Percentiles rank a stretch among this genome's conserved stretches.
phyloP scores from a whole-genome alignment of 2,113 vertebrate species.

The Tursiops truncatus region DNA sequence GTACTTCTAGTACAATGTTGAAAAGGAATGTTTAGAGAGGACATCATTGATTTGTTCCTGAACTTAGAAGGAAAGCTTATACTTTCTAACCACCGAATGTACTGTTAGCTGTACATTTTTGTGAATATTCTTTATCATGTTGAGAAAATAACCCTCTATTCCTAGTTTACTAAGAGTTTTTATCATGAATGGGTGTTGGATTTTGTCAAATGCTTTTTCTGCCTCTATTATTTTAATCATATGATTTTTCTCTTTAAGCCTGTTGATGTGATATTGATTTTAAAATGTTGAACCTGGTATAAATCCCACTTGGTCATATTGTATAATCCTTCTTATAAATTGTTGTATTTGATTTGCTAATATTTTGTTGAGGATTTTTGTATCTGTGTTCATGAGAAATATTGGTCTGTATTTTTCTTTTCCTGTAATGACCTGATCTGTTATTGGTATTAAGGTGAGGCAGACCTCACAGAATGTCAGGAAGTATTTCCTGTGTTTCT shows the following conservation, averaged over 20 bases:
- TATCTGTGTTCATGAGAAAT: background rate
- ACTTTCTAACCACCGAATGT: too few relatives aligned
- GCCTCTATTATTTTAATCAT: too few relatives aligned
- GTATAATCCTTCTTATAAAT: background rate
- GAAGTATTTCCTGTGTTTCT: background rate
- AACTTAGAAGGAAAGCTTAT: too few relatives aligned
- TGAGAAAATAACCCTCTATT: too few relatives aligned
- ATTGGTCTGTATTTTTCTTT: background rate
- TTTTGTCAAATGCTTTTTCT: too few relatives aligned
- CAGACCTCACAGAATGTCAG: background rate
- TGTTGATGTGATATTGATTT: background rate
- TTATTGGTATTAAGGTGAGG: background rate
- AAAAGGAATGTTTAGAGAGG: too few relatives aligned
- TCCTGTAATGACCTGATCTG: background rate
- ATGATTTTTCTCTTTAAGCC: background rate
- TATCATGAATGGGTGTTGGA: too few relatives aligned
- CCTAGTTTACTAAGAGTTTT: too few relatives aligned
- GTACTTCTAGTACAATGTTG: too few relatives aligned
- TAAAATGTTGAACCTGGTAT: background rate
- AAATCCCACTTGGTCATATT: background rate
- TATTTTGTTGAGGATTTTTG: background rate
- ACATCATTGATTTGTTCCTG: too few relatives aligned
- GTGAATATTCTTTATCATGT: too few relatives aligned
- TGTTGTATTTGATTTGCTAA: background rate
- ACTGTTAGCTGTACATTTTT: too few relatives aligned